Conservation (phyloP, 2,888 invertebrate genomes). For the Baccha elongata region DNA sequence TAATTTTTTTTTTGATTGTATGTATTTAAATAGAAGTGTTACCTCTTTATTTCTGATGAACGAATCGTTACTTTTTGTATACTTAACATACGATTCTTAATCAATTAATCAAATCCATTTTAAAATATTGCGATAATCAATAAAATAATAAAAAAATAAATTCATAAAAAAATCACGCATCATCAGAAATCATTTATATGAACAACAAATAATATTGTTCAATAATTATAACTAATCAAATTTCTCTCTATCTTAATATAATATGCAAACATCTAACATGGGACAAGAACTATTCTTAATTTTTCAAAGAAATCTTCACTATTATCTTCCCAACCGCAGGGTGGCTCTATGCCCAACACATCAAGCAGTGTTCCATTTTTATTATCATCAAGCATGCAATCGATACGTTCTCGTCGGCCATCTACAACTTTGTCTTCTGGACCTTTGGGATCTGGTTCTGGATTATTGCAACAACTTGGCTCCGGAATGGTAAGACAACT, state of each 20-base stretch:
- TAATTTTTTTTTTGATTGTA: no score
- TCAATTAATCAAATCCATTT: slow-evolving; percentile 1
- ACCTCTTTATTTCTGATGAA: no score
- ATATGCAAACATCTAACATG: slow-evolving; percentile 45
- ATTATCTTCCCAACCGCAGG: slow-evolving; percentile 85
- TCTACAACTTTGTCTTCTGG: slow-evolving; percentile 88
- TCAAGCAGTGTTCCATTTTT: slow-evolving; percentile 94
- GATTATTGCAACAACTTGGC: slow-evolving; percentile 93
- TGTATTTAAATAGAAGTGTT: no score
- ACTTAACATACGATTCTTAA: no score
- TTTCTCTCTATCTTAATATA: background rate
- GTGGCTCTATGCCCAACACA: slow-evolving; percentile 95
- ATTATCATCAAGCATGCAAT: slow-evolving; percentile 90
- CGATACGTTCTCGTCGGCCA: slow-evolving; percentile 89
- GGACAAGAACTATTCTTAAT: slow-evolving; percentile 76
- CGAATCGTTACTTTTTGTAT: no score
- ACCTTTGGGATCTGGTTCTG: slow-evolving; percentile 86
- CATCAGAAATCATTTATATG: slow-evolving; percentile 56
- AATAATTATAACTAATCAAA: background rate
- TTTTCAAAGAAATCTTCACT: slow-evolving; percentile 84
- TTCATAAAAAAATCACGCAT: slow-evolving; percentile 60
- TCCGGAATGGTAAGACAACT: slow-evolving; percentile 96
- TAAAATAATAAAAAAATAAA: background rate
- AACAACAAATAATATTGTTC: no score
- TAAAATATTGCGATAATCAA: slow-evolving; percentile 43